phyloP scores from a whole-genome alignment of 2,797 vertebrate genomes.

The Leptodactylus fallax region DNA sequence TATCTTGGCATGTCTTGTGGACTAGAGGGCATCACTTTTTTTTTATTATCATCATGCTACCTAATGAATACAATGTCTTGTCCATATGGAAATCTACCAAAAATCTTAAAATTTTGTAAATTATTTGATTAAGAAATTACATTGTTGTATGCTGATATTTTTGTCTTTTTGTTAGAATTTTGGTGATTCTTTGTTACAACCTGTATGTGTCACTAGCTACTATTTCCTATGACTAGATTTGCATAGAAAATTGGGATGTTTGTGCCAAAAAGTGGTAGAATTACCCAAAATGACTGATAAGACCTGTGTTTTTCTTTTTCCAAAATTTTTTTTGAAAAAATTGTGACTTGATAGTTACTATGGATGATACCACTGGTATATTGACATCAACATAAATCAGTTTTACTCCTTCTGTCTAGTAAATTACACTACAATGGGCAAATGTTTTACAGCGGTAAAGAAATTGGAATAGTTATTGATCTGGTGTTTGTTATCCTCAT shows the following conservation, averaged over 20 bases:
- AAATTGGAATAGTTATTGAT: not conserved
- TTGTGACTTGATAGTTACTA: not conserved
- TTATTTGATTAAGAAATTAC: constrained; percentile 18
- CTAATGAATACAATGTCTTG: constrained; percentile 14
- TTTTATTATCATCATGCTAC: not conserved
- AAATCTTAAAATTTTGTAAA: not conserved
- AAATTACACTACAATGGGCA: not conserved
- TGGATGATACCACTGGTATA: not conserved
- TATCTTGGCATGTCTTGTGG: no score
- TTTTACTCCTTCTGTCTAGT: not conserved
- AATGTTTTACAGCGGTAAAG: not conserved
- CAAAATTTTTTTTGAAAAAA: not conserved
- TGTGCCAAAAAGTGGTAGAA: not conserved
- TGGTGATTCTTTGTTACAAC: not conserved
- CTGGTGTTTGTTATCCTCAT: constrained; percentile 52
- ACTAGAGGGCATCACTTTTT: no score
- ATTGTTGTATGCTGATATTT: not conserved
- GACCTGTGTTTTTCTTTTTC: not conserved
- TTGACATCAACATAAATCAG: not conserved
- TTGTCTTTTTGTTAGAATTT: not conserved
- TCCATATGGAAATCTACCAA: not conserved
- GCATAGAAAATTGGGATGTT: not conserved
- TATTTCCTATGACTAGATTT: not conserved
- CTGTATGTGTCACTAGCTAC: constrained; percentile 1
- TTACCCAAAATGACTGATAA: not conserved